Percentiles rank a stretch among this genome's conserved stretches.
Evolutionary conservation across 2,797 vertebrate genomes (phyloP).

Genomic region (Florisuga fusca): DNA sequence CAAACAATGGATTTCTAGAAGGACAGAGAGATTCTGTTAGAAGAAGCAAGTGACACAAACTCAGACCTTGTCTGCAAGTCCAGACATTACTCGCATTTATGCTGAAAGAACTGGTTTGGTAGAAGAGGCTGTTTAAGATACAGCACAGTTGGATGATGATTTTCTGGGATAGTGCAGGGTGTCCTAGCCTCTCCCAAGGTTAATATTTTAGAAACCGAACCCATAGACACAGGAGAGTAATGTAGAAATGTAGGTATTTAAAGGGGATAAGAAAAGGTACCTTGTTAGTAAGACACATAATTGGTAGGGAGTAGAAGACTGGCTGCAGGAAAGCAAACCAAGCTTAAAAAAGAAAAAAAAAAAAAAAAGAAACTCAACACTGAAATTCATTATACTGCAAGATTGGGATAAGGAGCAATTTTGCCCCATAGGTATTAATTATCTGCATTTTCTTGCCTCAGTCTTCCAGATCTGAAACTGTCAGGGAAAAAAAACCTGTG

Average conservation of each 20-base stretch:
- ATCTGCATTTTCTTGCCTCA: background rate
- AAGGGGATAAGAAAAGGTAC: background rate
- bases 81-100: fast-evolving
- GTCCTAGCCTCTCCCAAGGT: background rate
- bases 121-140: background rate
- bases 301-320: background rate
- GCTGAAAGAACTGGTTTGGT: background rate
- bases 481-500: background rate
- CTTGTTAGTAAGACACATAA: background rate
- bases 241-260: background rate
- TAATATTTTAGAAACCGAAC: background rate
- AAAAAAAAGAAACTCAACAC: background rate
- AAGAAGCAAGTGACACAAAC: background rate
- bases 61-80: background rate
- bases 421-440: background rate
- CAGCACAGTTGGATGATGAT: background rate
- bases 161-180: background rate
- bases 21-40: background rate
- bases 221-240: background rate
- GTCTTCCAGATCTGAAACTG: background rate
- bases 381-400: background rate
- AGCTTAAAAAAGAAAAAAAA: background rate
- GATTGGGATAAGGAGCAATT: background rate
- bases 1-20: constrained; percentile 91
- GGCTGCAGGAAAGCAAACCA: background rate